phyloP scores from a whole-genome alignment of 2,888 invertebrate species.

The Atethmia centrago region DNA sequence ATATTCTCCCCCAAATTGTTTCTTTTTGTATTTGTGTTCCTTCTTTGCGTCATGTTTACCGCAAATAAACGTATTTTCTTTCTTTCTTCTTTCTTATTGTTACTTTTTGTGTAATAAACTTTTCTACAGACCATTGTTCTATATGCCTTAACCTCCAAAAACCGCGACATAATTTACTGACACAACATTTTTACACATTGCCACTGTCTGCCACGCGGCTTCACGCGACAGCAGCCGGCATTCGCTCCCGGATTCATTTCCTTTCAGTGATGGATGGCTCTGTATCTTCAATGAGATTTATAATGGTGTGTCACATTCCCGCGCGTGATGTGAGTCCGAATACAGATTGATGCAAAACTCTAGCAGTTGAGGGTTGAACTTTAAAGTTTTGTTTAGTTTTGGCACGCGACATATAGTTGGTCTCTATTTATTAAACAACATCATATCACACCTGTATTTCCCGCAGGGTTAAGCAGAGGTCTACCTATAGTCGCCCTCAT shows the following conservation, averaged over 20 bases:
- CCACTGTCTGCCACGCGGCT: slow-evolving; percentile 31
- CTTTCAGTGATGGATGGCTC: slow-evolving; percentile 87
- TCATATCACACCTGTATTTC: too few species aligned
- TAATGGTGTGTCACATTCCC: slow-evolving; percentile 88
- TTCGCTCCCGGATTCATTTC: slow-evolving; percentile 85
- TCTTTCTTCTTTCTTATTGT: too few species aligned
- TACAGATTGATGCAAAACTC: slow-evolving; percentile 72
- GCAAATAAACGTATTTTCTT: too few species aligned
- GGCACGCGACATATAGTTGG: background rate
- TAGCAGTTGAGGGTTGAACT: slow-evolving; percentile 11
- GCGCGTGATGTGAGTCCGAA: slow-evolving; percentile 71
- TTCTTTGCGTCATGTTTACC: too few species aligned
- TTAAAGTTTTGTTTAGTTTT: slow-evolving; percentile 35
- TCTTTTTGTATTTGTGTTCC: too few species aligned
- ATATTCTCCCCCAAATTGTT: too few species aligned
- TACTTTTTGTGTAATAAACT: background rate
- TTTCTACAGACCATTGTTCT: background rate
- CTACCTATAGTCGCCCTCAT: too few species aligned
- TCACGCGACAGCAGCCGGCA: slow-evolving; percentile 46
- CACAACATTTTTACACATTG: slow-evolving; percentile 28
- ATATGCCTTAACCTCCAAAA: slow-evolving; percentile 17
- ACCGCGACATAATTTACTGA: background rate
- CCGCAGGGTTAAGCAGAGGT: too few species aligned
- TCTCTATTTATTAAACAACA: background rate
- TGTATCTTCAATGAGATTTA: slow-evolving; percentile 89